Conservation (phyloP, 2,113 vertebrate genomes). For the Corvus hawaiiensis region DNA sequence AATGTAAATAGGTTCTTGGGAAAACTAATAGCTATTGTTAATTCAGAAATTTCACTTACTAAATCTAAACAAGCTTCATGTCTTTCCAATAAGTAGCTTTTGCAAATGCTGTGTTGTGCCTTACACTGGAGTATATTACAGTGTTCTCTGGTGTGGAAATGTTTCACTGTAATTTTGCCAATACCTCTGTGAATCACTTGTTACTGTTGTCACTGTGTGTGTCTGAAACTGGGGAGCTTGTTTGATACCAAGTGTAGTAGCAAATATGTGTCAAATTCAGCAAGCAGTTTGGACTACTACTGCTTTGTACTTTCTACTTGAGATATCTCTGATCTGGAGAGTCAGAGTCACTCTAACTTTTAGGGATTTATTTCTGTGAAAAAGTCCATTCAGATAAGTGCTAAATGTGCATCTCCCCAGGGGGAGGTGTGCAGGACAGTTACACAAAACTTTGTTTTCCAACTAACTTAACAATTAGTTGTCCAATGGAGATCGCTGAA, state of each 20-base stretch:
- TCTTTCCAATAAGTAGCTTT: not conserved
- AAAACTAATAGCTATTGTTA: not conserved
- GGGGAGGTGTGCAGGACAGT: not conserved
- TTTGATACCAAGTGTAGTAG: not conserved
- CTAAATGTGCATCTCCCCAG: not conserved
- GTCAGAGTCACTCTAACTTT: not conserved
- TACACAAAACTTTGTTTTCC: not conserved
- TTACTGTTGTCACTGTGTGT: not conserved
- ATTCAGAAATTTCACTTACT: not conserved
- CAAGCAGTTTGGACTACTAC: not conserved
- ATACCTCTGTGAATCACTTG: not conserved
- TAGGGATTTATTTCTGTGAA: not conserved
- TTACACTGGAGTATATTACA: accelerated
- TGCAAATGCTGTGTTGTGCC: not conserved
- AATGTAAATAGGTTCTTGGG: not conserved
- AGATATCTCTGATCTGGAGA: not conserved
- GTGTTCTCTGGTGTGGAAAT: not conserved
- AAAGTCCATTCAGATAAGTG: not conserved
- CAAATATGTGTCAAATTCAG: not conserved
- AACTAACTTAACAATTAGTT: not conserved
- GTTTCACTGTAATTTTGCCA: not conserved
- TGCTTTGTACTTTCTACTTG: not conserved
- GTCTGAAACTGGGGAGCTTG: not conserved
- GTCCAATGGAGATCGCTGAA: not conserved
- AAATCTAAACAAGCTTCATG: not conserved